Conservation (phyloP, 2,113 vertebrate species). For the Rhinoptilus africanus region DNA sequence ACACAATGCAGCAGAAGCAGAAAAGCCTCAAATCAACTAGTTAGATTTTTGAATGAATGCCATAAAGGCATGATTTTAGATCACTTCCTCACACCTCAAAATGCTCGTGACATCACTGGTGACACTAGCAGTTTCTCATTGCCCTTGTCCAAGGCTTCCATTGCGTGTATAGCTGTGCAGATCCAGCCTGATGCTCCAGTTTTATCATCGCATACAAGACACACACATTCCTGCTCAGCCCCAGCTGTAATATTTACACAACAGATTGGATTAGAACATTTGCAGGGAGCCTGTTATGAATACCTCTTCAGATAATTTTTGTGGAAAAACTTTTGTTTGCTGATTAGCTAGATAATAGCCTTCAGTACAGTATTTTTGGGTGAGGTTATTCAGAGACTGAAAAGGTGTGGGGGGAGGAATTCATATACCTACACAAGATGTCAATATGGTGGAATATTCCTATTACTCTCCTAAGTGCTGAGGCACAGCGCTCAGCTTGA, state of each 20-base stretch:
- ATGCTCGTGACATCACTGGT: neutral
- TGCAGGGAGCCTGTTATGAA: constrained; percentile 4
- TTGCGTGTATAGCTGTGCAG: rapidly evolving
- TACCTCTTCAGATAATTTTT: constrained; percentile 25
- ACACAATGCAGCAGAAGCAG: neutral
- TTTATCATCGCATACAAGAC: neutral
- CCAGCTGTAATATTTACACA: constrained; percentile 47
- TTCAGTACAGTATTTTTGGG: neutral
- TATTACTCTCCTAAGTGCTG: neutral
- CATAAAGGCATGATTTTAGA: neutral
- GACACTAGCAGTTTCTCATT: neutral
- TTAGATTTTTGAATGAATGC: neutral
- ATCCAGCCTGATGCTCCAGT: rapidly evolving
- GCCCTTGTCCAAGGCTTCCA: neutral
- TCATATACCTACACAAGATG: neutral
- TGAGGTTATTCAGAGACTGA: neutral
- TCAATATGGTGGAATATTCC: neutral
- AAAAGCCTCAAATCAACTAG: neutral
- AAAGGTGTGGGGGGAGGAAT: neutral
- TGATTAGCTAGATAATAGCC: neutral
- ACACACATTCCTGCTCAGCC: neutral
- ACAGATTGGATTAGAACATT: constrained; percentile 41
- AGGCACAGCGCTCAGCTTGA: neutral
- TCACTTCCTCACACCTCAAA: neutral
- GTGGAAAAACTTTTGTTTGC: constrained; percentile 12